Base-by-base conservation (phyloP, 2,797 vertebrate genomes). In the Lates japonicus region DNA sequence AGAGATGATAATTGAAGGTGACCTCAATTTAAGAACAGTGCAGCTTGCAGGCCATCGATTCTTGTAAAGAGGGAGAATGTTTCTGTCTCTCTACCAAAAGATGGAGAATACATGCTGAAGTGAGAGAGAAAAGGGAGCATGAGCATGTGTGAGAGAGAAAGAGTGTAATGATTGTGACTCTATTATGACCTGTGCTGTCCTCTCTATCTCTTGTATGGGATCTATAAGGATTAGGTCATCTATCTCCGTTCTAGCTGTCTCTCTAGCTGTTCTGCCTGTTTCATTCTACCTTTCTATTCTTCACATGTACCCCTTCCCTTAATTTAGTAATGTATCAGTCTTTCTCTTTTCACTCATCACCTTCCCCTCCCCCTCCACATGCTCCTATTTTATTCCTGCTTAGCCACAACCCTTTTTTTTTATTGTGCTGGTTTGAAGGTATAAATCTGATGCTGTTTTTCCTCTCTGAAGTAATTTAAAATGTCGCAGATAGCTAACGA, bases 11-110 rank as follows among this genome's bases (percentile, higher is more conserved):
- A 91, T 90, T 93, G 77, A 88, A 90, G 81, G 77, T 90, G 92
- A 93, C 90, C 90, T 82, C 88, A 91, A 91, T 93, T 88, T 90
- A 67, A 78, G 81, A 85, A 69, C 68, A 16, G 57, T 41, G 80
- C 89, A 74, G 74, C 80, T 83, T 84, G 62, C 44, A 64, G 67
- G 81, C 58, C 81, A 86, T 76, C 83, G 84, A 78, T 79, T 92
- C 83, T 54, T 44, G 44, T 48, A 64, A 83, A 84, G 80, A 78
- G 75, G 75, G 58, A 60, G 42, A 75, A 63, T 44, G 44, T 73
- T 76, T 82, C 65, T 33, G 25, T 44, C 49, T 81, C 78, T 33
- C 59, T 33, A 82, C 63, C 16, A 66, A 89, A 80, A 81, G 75
- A 82, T 77, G 75, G 70, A 60, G 62, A 74, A 83, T 78, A 70